Conservation (phyloP, 2,888 invertebrate genomes). For the Drosophila acutilabella region DNA sequence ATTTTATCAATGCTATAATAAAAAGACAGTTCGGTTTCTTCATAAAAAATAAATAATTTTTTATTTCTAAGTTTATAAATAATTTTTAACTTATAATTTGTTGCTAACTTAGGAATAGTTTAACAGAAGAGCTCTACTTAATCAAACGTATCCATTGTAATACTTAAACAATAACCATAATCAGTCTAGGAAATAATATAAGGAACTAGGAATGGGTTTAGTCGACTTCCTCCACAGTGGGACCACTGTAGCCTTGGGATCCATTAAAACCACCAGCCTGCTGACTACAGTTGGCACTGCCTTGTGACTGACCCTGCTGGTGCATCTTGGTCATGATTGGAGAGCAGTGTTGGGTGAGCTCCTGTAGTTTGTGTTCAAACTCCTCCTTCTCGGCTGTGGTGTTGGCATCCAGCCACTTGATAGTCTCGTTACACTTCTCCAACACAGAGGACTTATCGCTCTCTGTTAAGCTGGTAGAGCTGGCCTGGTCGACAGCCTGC, state of each 20-base stretch:
- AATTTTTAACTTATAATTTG: not conserved
- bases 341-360: not conserved
- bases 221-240: not conserved
- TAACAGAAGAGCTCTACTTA: not conserved
- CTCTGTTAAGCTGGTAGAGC: not conserved
- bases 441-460: not conserved
- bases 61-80: not conserved
- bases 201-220: not conserved
- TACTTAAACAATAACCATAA: not conserved
- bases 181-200: not conserved
- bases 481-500: not conserved
- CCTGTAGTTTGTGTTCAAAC: not conserved
- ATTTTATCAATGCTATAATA: too few species aligned
- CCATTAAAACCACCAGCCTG: not conserved
- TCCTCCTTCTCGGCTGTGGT: not conserved
- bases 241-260: not conserved
- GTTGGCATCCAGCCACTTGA: not conserved
- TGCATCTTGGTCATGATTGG: not conserved
- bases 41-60: not conserved
- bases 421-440: not conserved
- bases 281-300: not conserved
- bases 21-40: too few species aligned
- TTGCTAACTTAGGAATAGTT: not conserved
- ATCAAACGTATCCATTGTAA: not conserved
- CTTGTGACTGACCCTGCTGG: constrained; percentile 35